These are phyloP conservation scores for Copidosoma aretas DNA, from an alignment of 2,888 invertebrate genomes.

Conservation along the genomic window DNA sequence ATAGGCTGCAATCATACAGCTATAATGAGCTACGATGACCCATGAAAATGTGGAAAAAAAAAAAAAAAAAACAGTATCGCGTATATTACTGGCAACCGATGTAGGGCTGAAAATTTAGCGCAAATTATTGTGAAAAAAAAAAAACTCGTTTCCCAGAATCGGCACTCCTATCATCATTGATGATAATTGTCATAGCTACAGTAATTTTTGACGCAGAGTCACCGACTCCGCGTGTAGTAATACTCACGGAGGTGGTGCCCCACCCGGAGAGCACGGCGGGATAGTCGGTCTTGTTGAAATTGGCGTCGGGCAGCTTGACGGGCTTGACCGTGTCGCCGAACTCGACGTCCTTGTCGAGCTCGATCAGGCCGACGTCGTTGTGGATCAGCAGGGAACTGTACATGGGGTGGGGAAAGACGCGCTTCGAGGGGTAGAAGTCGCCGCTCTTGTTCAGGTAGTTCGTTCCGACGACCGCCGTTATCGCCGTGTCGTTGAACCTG, in stretches of 20 bases:
- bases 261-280: constrained; percentile 58
- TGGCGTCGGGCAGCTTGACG: constrained; percentile 48
- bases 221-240: too few relatives aligned
- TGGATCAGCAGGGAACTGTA: constrained; percentile 53
- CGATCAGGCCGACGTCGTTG: constrained; percentile 58
- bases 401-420: constrained; percentile 48
- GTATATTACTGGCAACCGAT: too few relatives aligned
- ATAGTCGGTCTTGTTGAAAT: constrained; percentile 55
- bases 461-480: constrained; percentile 54
- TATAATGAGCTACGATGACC: too few relatives aligned
- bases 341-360: constrained; percentile 52
- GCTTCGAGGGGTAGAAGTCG: constrained; percentile 49
- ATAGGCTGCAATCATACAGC: too few relatives aligned
- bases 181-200: too few relatives aligned
- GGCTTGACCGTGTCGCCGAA: constrained; percentile 54
- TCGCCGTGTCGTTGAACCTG: constrained; percentile 54
- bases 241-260: constrained; percentile 58
- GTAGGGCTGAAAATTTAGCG: too few relatives aligned
- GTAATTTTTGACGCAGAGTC: too few relatives aligned
- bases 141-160: too few relatives aligned
- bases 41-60: too few relatives aligned
- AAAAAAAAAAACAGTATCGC: too few relatives aligned
- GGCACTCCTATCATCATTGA: too few relatives aligned
- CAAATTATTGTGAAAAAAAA: too few relatives aligned
- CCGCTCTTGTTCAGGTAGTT: constrained; percentile 56